Conservation (phyloP, 1,140 invertebrate species). For the Rhizoglyphus robini region DNA sequence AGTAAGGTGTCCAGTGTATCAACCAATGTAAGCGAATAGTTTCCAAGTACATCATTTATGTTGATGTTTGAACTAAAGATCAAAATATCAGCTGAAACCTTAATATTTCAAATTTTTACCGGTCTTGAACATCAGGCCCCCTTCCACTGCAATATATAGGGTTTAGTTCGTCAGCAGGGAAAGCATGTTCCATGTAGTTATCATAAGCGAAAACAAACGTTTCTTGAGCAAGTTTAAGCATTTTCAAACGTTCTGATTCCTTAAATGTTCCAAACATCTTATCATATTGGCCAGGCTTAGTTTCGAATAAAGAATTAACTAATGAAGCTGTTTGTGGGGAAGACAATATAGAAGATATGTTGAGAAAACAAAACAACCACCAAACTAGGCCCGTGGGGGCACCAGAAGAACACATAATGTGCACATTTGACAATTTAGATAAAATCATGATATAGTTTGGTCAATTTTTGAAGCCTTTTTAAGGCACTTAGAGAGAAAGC, state of each 20-base stretch:
- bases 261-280: conserved; percentile 31
- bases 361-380: too few species aligned
- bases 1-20: conserved; percentile 43
- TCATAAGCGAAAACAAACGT: conserved; percentile 46
- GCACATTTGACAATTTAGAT: too few species aligned
- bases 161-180: conserved; percentile 44
- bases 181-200: conserved; percentile 45
- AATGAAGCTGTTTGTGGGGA: not conserved
- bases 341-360: not conserved
- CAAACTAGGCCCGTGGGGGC: not conserved
- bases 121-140: conserved; percentile 47
- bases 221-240: conserved; percentile 33
- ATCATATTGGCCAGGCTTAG: conserved; percentile 26
- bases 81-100: not conserved
- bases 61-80: conserved; percentile 45
- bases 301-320: conserved; percentile 20
- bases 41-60: conserved; percentile 56
- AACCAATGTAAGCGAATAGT: conserved; percentile 44
- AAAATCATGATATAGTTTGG: too few species aligned
- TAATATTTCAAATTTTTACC: conserved; percentile 35
- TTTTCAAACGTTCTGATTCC: conserved; percentile 32
- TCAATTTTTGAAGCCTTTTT: too few species aligned
- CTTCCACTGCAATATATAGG: conserved; percentile 44
- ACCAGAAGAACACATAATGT: too few species aligned
- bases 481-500: too few species aligned